These are phyloP conservation scores for Lanius collurio DNA, from an alignment of 2,113 vertebrate species.

Conservation along the genomic window DNA sequence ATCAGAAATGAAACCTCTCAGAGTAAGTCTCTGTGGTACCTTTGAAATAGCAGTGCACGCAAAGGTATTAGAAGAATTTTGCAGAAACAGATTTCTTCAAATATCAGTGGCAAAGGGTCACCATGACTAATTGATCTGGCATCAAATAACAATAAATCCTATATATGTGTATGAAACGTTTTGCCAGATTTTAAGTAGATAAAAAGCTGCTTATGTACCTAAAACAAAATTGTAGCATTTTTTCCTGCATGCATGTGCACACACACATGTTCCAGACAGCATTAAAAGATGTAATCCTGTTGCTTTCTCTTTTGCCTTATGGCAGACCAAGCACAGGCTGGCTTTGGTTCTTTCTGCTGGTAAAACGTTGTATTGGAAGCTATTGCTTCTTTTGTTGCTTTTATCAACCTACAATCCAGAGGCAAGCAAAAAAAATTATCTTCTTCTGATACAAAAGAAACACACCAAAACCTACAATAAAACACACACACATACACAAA, in stretches of 20 bases:
- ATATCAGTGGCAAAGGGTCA: neutral
- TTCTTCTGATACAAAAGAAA: neutral
- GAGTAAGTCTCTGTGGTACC: neutral
- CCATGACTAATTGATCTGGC: neutral
- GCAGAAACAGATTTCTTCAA: neutral
- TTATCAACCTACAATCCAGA: neutral
- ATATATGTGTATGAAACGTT: rapidly evolving
- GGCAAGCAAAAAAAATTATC: neutral
- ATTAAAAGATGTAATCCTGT: neutral
- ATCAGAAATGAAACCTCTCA: neutral
- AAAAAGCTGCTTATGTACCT: neutral
- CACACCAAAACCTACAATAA: neutral
- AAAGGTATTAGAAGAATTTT: neutral
- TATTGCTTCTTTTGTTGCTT: neutral
- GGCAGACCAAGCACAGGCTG: neutral
- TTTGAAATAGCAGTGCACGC: neutral
- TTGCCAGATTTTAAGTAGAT: neutral
- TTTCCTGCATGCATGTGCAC: neutral
- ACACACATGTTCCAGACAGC: neutral
- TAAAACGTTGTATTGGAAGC: neutral
- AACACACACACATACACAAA: rapidly evolving
- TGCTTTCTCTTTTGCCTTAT: neutral
- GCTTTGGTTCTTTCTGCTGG: neutral
- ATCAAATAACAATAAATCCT: neutral
- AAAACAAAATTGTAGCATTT: neutral